Evolutionary conservation across 2,888 invertebrate genomes (phyloP).

Genomic region (Drosophila colorata): DNA sequence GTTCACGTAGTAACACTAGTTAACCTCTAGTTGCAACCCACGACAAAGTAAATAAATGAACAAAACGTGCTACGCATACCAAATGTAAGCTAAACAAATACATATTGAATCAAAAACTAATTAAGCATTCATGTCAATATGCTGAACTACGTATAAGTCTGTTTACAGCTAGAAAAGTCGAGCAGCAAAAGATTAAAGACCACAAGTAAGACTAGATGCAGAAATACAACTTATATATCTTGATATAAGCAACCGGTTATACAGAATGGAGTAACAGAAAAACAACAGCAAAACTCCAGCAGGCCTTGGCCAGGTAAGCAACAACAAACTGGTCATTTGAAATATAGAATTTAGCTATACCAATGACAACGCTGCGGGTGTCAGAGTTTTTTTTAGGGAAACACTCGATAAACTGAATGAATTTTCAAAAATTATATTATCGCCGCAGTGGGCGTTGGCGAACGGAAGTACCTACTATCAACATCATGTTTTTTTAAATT

Average conservation of each 20-base stretch:
- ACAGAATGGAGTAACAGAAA: conserved; percentile 36
- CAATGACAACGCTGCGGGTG: conserved; percentile 48
- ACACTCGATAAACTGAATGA: conserved; percentile 12
- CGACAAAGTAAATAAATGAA: conserved; percentile 16
- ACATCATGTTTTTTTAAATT: conserved; percentile 7
- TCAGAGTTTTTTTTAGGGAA: conserved; percentile 28
- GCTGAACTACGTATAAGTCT: conserved; percentile 8
- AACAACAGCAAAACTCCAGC: conserved; percentile 23
- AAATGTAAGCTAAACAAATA: conserved; percentile 38
- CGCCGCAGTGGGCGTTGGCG: conserved; percentile 16
- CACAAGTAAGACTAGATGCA: conserved; percentile 30
- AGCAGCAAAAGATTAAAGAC: conserved; percentile 50
- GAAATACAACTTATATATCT: conserved; percentile 48
- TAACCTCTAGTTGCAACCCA: conserved; percentile 45
- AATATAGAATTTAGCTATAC: conserved; percentile 27
- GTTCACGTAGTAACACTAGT: conserved; percentile 48
- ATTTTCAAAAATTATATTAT: conserved; percentile 43
- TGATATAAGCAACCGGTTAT: conserved; percentile 67
- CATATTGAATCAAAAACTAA: conserved; percentile 41
- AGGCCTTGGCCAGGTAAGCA: conserved; percentile 36
- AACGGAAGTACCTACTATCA: conserved; percentile 9
- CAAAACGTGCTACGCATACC: conserved; percentile 52
- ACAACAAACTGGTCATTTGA: conserved; percentile 30
- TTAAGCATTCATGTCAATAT: conserved; percentile 56
- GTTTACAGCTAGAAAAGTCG: conserved; percentile 52